Evolutionary conservation across 30 jellyfish, hydroid and myxozoan species (phyloP), one percentile per base, ranked within the genome.

Genomic region (Hydra vulgaris): DNA sequence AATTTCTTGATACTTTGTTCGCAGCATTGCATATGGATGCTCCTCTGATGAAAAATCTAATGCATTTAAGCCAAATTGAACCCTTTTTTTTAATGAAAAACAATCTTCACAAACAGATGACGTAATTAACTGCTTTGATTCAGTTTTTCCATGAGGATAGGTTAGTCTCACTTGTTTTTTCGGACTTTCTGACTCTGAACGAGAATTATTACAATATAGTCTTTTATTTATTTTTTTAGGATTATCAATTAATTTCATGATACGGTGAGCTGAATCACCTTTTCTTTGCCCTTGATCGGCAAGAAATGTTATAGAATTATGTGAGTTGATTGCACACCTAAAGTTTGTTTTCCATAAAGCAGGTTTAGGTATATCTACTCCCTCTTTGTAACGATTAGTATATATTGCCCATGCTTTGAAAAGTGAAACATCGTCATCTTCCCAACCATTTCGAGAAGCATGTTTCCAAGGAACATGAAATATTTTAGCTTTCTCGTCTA

Each of bases 381-480:
- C 86, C 54, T 71, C 82, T 7, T 71, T 26, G 85, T 80, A 80
- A 66, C 87, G 56, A 72, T 71, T 71, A 12, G 89, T 81, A 75
- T 81, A 81, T 15, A 72, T 71, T 1, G 89, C 89, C 89, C 89
- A 81, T 0, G 89, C 89, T 72, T 81, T 81, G 21, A 81, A 81
- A 17, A 81, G 84, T 15, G 84, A 70, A 7, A 71, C 89, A 71
- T 81, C 89, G 21, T 70, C 84, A 54, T 81, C 89, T 25, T 54
- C 76, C 84, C 81, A 81, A 15, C 85, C 89, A 23, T 81, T 72
- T 27, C 89, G 53, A 15, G 89, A 81, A 27, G 85, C 89, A 54
- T 81, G 89, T 40, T 81, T 81, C 89, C 89, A 81, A 23, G 82
- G 85, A 7, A 81, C 82, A 27, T 71, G 85, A 40, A 81, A 81